Evolutionary conservation across 1,140 invertebrate species (phyloP), one percentile per base, ranked within the genome.

Genomic region (Amphibalanus amphitrite): DNA sequence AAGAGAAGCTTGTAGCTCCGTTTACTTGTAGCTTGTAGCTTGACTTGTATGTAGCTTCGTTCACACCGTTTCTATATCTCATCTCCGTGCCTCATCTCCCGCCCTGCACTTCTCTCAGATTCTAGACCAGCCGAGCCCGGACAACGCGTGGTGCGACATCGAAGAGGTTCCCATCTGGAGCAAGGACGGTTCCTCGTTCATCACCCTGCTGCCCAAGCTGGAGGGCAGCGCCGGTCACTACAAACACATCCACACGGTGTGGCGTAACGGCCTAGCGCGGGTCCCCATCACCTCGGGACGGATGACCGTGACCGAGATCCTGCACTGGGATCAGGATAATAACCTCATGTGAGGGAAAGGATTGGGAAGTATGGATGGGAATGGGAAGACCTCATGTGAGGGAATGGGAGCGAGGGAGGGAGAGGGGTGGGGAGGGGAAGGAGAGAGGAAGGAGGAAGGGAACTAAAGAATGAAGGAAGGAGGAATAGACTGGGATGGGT

Each of bases 251-350:
- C 84, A 84, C 25, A 76, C 87, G 67, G 80, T 90, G 69, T 79
- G 69, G 65, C 74, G 71, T 73, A 72, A 65, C 80, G 80, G 71
- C 73, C 77, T 73, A 76, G 77, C 67, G 74, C 76, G 78, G 71
- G 77, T 76, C 20, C 85, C 88, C 67, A 79, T 93, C 69, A 93
- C 90, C 69, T 83, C 82, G 30, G 90, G 90, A 33, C 83, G 84
- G 72, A 90, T 86, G 78, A 87, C 89, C 71, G 92, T 95, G 26
- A 86, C 85, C 15, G 85, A 88, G 75, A 89, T 97, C 73, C 79
- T 92, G 3, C 83, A 85, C 29, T 94, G 90, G 88, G 87, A 93
- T 76, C 79, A 87, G 71, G 79, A 85, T 33, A 83, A 83, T 67
- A 80, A 87, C 73, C 78, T 83, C 69, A 84, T 92, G 84, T 90